Conservation (phyloP, 2,888 invertebrate species). For the Lasioglossum pauxillum region DNA sequence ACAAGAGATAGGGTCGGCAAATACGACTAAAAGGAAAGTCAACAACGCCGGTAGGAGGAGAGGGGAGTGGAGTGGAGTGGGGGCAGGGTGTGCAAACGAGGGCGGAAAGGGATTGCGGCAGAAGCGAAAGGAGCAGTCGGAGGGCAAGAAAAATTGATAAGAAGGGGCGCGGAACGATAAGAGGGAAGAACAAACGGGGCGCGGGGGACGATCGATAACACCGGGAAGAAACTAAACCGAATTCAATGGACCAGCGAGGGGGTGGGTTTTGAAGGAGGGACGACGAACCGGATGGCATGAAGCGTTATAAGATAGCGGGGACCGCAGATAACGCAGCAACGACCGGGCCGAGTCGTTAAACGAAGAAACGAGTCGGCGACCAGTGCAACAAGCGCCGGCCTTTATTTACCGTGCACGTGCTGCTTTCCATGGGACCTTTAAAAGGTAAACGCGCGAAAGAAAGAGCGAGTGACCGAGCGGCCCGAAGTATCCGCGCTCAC, state of each 20-base stretch:
- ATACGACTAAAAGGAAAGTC: constrained; percentile 50
- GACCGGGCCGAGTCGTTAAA: constrained; percentile 24
- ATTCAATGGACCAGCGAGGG: constrained; percentile 39
- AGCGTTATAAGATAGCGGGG: neutral
- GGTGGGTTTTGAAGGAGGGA: constrained; percentile 9
- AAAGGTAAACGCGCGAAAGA: constrained; percentile 49
- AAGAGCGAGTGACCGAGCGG: constrained; percentile 20
- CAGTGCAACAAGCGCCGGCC: constrained; percentile 14
- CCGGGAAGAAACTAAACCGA: constrained; percentile 38
- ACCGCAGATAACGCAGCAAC: constrained; percentile 36
- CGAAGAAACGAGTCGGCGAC: constrained; percentile 33
- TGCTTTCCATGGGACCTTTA: constrained; percentile 57
- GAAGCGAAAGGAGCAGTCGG: neutral
- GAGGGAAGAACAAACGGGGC: constrained; percentile 33
- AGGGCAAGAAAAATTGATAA: constrained; percentile 43
- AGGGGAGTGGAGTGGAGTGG: too few species aligned
- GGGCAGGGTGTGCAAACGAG: constrained; percentile 34
- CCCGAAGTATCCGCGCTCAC: neutral
- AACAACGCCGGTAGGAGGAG: constrained; percentile 18
- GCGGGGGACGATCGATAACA: constrained; percentile 30
- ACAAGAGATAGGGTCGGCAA: constrained; percentile 39
- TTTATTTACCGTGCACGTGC: constrained; percentile 55
- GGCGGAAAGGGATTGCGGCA: constrained; percentile 25
- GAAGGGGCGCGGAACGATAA: constrained; percentile 24
- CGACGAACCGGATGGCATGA: neutral